Evolutionary conservation across 1,140 invertebrate genomes (phyloP), one percentile per base, ranked within the genome.

Genomic region (Pseudomyrmex sp.): DNA sequence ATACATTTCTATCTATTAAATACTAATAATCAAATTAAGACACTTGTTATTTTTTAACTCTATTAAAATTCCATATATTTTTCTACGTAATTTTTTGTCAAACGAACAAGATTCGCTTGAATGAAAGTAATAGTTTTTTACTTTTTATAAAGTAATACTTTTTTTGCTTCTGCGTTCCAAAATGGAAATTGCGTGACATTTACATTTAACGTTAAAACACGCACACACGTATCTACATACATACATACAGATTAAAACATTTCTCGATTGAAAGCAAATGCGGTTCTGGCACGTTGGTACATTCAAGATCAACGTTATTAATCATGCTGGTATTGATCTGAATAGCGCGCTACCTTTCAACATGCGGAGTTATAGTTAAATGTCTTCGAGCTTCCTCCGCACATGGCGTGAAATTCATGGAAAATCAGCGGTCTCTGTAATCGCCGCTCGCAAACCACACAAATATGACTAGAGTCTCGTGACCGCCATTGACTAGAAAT

Each of bases 401-500:
- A 69, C 46, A 76, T 48, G 74, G 72, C 44, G 68, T 73, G 77
- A 88, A 88, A 82, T 88, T 88, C 86, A 69, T 84, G 83, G 87
- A 88, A 88, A 88, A 88, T 88, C 83, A 88, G 83, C 86, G 86
- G 83, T 88, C 87, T 88, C 87, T 62, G 73, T 88, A 88, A 85
- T 84, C 84, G 82, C 77, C 79, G 77, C 82, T 87, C 62, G 82
- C 82, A 84, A 85, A 85, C 85, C 87, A 85, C 82, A 73, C 90
- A 89, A 92, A 92, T 90, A 92, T 91, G 88, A 88, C 91, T 86
- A 83, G 89, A 82, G 84, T 86, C 80, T 83, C 87, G 84, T 88
- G 83, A 85, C 87, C 85, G 52, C 84, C 82, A 89, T 89, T 85
- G 73, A 85, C 85, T 88, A 70, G 83, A 89, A 89, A 88, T 88